A percentile compares a stretch with the other conserved stretches of the same genome.
Evolutionary conservation across 1,140 invertebrate genomes (phyloP).

Genomic region (Hirudo medicinalis): DNA sequence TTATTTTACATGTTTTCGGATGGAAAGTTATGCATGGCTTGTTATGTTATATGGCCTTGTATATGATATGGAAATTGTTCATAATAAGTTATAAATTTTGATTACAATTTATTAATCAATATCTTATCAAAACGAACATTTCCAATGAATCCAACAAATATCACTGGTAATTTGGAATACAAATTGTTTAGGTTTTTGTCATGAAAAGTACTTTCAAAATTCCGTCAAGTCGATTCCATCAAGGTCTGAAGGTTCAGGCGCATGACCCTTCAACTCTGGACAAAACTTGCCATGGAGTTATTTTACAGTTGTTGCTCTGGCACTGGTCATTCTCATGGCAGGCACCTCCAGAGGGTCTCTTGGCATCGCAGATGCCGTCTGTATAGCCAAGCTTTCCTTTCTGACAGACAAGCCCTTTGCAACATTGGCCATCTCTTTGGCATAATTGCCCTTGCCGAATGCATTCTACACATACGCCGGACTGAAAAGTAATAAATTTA

Average conservation of each 20-base stretch:
- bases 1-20: too few relatives aligned
- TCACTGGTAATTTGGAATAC: too few relatives aligned
- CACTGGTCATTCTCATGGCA: constrained; percentile 16
- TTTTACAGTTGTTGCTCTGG: constrained; percentile 6
- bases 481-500: background rate
- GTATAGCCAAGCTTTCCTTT: background rate
- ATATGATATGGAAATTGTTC: too few relatives aligned
- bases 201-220: too few relatives aligned
- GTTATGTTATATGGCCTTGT: too few relatives aligned
- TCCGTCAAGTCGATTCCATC: too few relatives aligned
- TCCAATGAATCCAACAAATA: too few relatives aligned
- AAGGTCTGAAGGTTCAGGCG: background rate
- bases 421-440: constrained; percentile 11
- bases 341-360: background rate
- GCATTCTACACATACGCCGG: constrained; percentile 14
- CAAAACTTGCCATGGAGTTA: background rate
- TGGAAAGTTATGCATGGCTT: too few relatives aligned
- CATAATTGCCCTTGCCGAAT: constrained; percentile 1
- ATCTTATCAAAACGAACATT: too few relatives aligned
- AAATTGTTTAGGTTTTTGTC: too few relatives aligned
- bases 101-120: too few relatives aligned
- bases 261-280: constrained; percentile 3
- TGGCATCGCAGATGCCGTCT: constrained; percentile 12
- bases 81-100: too few relatives aligned
- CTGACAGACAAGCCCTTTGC: constrained; percentile 10